A percentile compares a stretch with the other conserved stretches of the same genome.
Conservation (phyloP, 2,797 vertebrate genomes). For the Falco columbarius region DNA sequence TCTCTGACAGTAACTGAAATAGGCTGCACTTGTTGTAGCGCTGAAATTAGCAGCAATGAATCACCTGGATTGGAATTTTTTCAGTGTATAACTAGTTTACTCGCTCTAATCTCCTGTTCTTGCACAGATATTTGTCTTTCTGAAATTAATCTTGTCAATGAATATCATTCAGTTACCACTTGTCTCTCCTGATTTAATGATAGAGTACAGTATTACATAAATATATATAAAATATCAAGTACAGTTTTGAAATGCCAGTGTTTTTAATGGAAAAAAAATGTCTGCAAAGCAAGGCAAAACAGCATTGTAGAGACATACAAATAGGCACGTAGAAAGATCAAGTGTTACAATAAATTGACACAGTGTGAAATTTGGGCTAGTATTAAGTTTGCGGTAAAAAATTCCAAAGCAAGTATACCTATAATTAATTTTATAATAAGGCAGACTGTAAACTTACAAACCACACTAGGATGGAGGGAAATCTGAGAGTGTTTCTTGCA, state of each 20-base stretch:
- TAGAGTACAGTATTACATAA: background rate
- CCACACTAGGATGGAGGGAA: background rate
- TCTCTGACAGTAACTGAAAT: background rate
- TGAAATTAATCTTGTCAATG: background rate
- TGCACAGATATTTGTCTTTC: background rate
- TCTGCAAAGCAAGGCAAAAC: background rate
- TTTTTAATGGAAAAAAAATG: background rate
- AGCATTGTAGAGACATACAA: background rate
- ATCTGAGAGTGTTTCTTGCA: background rate
- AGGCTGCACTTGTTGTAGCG: background rate
- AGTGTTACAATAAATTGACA: background rate
- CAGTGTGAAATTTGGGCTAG: background rate
- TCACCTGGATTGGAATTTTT: background rate
- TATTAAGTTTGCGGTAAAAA: background rate
- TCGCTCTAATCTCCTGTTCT: background rate
- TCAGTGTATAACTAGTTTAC: background rate
- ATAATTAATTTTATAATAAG: background rate
- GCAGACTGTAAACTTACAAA: background rate
- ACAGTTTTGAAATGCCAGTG: background rate
- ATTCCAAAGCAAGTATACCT: background rate
- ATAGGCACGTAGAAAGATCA: background rate
- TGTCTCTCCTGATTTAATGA: background rate
- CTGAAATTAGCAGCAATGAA: constrained; percentile 23
- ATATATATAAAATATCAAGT: background rate
- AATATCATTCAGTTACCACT: background rate